These are phyloP conservation scores for Thereva unica DNA, from an alignment of 2,888 invertebrate species.

Conservation along the genomic window DNA sequence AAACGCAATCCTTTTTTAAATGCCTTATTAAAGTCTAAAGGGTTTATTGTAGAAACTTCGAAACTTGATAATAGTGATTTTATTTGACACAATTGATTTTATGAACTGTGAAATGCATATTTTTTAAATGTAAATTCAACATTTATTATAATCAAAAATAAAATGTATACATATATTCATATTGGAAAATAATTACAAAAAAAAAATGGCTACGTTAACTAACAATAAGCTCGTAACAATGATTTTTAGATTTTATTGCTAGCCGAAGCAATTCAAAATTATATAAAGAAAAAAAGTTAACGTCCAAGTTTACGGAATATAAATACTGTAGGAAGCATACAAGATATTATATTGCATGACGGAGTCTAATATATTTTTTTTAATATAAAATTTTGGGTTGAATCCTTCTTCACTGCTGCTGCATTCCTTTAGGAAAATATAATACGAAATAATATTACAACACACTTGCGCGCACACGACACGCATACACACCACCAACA, in stretches of 20 bases:
- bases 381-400: constrained; percentile 24
- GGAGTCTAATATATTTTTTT: not conserved
- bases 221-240: constrained; percentile 38
- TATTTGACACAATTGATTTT: not conserved
- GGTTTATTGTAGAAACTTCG: not conserved
- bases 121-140: not conserved
- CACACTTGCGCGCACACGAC: not conserved
- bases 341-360: no score
- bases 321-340: not conserved
- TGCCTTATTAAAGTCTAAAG: not conserved
- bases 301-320: not conserved
- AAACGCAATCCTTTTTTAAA: no score
- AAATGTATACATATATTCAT: constrained; percentile 19
- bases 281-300: not conserved
- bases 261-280: constrained; percentile 33
- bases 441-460: constrained; percentile 28
- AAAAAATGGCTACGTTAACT: constrained; percentile 36
- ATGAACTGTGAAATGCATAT: constrained; percentile 27
- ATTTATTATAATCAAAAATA: constrained; percentile 19
- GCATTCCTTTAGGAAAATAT: constrained; percentile 29
- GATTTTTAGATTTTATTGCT: constrained; percentile 36
- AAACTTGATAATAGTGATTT: not conserved
- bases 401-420: constrained; percentile 40
- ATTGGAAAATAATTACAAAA: constrained; percentile 8
- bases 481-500: no score